phyloP scores from a whole-genome alignment of 2,113 vertebrate species.

The Paramisgurnus dabryanus region DNA sequence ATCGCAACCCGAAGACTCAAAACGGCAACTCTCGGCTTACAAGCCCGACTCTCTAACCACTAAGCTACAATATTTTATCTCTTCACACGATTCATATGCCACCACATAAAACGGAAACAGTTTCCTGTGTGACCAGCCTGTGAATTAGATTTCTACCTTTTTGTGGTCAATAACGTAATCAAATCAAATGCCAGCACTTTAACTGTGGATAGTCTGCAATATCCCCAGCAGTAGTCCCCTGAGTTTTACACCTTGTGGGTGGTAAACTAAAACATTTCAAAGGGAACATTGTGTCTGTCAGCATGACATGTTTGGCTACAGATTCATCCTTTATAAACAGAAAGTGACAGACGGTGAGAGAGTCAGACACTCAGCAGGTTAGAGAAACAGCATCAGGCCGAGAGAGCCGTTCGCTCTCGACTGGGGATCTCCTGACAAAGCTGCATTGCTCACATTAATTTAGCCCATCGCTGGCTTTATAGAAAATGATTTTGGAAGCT shows the following conservation, averaged over 20 bases:
- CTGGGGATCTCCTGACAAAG: slow-evolving; percentile 44
- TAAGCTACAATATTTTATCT: too few species aligned
- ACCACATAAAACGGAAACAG: too few species aligned
- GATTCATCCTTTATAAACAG: slow-evolving; percentile 19
- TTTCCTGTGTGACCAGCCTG: too few species aligned
- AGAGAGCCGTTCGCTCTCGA: slow-evolving; percentile 13
- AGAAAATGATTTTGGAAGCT: slow-evolving; percentile 51
- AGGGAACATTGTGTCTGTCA: slow-evolving; percentile 23
- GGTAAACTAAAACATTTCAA: slow-evolving; percentile 39
- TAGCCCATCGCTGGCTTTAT: slow-evolving; percentile 42
- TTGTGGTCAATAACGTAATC: background rate
- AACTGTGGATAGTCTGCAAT: background rate
- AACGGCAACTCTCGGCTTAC: too few species aligned
- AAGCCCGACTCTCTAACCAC: too few species aligned
- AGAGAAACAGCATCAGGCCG: slow-evolving; percentile 28
- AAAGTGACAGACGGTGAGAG: slow-evolving; percentile 35
- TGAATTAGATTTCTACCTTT: background rate
- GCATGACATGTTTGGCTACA: slow-evolving; percentile 28
- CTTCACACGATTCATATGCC: too few species aligned
- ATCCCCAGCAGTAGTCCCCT: slow-evolving; percentile 9
- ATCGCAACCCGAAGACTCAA: too few species aligned
- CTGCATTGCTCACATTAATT: slow-evolving; percentile 53
- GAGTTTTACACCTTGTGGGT: slow-evolving; percentile 28
- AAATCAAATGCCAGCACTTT: slow-evolving; percentile 3
- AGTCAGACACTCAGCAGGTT: slow-evolving; percentile 26